Conservation (phyloP, 1,140 invertebrate species). For the Drosophila kikkawai region DNA sequence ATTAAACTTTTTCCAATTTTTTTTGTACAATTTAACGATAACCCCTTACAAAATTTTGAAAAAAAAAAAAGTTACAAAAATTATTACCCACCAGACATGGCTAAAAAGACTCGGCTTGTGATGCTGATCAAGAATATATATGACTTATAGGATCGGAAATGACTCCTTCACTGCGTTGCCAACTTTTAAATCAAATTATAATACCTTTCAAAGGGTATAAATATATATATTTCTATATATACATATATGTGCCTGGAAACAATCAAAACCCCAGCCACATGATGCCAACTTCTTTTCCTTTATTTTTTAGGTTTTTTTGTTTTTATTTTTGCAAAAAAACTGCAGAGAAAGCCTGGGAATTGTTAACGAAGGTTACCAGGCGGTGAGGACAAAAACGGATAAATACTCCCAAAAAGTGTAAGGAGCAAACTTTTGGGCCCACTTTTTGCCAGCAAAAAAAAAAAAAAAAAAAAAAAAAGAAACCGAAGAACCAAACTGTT, state of each 20-base stretch:
- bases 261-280: conserved; percentile 53
- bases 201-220: neutral
- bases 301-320: neutral
- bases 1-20: too few species aligned
- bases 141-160: too few species aligned
- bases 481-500: conserved; percentile 11
- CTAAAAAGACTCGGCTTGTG: too few species aligned
- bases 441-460: conserved; percentile 42
- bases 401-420: conserved; percentile 29
- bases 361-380: conserved; percentile 44
- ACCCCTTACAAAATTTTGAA: neutral
- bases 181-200: neutral
- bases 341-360: conserved; percentile 25
- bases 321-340: neutral
- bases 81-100: too few species aligned
- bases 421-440: conserved; percentile 51
- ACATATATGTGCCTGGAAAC: conserved; percentile 13
- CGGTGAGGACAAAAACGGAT: conserved; percentile 21
- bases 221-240: neutral
- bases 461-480: conserved; percentile 9
- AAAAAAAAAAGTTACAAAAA: neutral
- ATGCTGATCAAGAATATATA: too few species aligned
- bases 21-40: too few species aligned
- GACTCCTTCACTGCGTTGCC: too few species aligned
- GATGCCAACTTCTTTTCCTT: conserved; percentile 28